Base-by-base conservation (phyloP, 2,113 vertebrate genomes). In the Athene cunicularia region DNA sequence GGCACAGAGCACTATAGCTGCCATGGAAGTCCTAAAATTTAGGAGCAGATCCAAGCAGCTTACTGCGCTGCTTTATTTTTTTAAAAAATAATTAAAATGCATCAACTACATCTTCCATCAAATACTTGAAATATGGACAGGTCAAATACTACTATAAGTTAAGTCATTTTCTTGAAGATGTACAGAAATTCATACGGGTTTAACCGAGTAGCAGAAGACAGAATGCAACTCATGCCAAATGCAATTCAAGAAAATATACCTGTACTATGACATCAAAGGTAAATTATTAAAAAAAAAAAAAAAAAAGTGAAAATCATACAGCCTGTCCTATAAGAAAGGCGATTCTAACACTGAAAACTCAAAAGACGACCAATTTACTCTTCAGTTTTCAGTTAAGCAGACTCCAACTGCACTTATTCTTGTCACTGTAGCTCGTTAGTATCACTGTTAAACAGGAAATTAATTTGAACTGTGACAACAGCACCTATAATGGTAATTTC, bases 391-490 rank as follows among this genome's bases (percentile, higher is more conserved):
- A 79, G 52, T 33, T 88, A n/a, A 82, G 68, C 55, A 37, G 52
- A 50, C 43, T 83, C 55, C 58, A 66, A 12, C 47, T 64, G 33
- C 70, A 87, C 53, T 75, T 71, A 47, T 12, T 62, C 63, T 84
- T 56, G 53, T 85, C 80, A 68, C 74, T 76, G 70, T 28, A 95
- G 70, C 80, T 96, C 2, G 0, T 95, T 90, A 95, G 80, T 8
- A 56, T 60, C 60, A 67, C 62, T 75, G 60, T 80, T 87, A 68
- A 93, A 91, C 43, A 90, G 87, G 73, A 90, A 91, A 97, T 91
- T 95, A 93, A 91, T 90, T 76, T 93, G 91, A 88, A 93, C 70
- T 35, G 24, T 27, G 60, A 79, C 93, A 96, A 87, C 91, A 88
- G 87, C 84, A 90, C 70, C 92, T 64, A 53, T 41, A 85, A 90